Evolutionary conservation across 1,140 invertebrate species (phyloP).

Genomic region (Augochlora pura): DNA sequence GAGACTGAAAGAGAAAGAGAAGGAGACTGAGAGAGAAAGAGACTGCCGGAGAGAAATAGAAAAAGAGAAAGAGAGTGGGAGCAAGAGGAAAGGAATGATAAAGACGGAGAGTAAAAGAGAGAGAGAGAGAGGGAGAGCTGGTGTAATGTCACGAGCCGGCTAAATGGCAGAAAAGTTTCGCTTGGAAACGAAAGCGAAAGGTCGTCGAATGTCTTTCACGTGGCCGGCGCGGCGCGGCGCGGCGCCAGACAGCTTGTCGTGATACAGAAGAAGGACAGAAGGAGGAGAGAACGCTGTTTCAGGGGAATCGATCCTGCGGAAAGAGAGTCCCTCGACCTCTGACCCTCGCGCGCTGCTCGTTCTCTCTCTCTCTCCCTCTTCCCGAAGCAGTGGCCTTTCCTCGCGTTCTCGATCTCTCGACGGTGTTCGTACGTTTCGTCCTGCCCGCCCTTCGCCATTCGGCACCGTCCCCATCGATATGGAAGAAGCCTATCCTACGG

Average conservation of each 20-base stretch:
- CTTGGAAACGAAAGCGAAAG: conserved; percentile 5
- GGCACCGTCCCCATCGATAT: background rate
- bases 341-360: background rate
- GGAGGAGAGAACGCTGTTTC: background rate
- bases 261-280: conserved; percentile 41
- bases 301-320: conserved; percentile 40
- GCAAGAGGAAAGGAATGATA: too few species aligned
- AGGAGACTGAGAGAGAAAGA: background rate
- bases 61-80: too few species aligned
- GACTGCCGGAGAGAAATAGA: too few species aligned
- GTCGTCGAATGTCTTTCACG: conserved; percentile 3
- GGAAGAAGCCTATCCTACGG: background rate
- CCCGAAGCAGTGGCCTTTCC: too few species aligned
- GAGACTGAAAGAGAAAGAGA: too few species aligned
- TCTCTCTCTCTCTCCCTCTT: too few species aligned
- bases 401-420: conserved; percentile 15
- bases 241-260: background rate
- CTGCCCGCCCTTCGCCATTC: too few species aligned
- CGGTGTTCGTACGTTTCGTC: too few species aligned
- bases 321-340: conserved; percentile 21
- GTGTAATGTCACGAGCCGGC: background rate
- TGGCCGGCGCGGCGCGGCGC: background rate
- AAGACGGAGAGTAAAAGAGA: too few species aligned
- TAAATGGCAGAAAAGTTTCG: background rate
- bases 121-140: background rate